phyloP scores from a whole-genome alignment of 2,888 invertebrate genomes.

The Syritta pipiens region DNA sequence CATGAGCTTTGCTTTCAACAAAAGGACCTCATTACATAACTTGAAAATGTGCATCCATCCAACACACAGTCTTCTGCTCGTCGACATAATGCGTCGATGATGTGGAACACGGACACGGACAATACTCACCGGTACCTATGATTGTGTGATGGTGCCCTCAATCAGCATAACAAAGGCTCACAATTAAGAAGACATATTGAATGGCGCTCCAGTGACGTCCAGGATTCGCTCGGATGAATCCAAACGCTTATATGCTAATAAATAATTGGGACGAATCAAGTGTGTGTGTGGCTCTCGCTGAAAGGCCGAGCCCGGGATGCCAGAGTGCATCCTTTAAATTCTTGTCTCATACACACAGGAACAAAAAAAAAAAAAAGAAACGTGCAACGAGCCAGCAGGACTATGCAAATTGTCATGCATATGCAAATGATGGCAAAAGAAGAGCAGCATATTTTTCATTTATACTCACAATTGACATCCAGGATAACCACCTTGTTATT shows the following conservation, averaged over 20 bases:
- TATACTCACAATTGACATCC: conserved; percentile 91
- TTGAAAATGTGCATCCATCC: conserved; percentile 27
- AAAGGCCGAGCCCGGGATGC: too few relatives aligned
- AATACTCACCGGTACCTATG: conserved; percentile 37
- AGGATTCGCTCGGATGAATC: conserved; percentile 37
- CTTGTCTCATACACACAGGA: too few relatives aligned
- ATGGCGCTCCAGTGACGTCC: conserved; percentile 34
- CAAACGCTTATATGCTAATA: conserved; percentile 58
- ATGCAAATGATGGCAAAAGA: conserved; percentile 19
- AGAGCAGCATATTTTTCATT: conserved; percentile 39
- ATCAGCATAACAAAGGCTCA: conserved; percentile 63
- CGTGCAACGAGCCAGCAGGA: too few relatives aligned
- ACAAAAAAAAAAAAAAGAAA: too few relatives aligned
- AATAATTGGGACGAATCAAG: conserved; percentile 47
- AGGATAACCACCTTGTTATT: conserved; percentile 88
- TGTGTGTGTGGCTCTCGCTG: background rate
- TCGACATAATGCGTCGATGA: conserved; percentile 34
- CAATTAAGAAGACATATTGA: conserved; percentile 56
- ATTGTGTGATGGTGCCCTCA: conserved; percentile 52
- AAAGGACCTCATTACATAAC: conserved; percentile 61
- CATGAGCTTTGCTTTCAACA: conserved; percentile 25
- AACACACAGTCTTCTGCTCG: background rate
- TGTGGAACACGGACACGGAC: conserved; percentile 14
- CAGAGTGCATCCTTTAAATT: background rate
- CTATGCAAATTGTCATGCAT: background rate